Conservation (phyloP, 1,140 invertebrate species). For the Sminthurides bifidus region DNA sequence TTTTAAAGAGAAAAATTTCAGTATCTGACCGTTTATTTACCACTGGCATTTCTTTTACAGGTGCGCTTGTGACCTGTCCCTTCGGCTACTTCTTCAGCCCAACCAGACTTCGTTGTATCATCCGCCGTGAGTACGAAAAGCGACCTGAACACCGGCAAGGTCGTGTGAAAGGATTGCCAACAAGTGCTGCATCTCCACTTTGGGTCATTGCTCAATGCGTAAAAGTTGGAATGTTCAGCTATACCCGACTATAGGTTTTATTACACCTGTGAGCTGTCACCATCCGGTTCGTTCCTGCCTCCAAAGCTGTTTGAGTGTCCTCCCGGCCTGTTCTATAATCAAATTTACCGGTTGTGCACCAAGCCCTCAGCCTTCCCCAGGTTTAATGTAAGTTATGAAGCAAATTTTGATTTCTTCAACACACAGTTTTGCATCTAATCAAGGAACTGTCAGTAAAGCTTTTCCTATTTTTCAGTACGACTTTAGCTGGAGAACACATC, state of each 20-base stretch:
- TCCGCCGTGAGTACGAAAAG: conserved; percentile 5
- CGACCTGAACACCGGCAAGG: background rate
- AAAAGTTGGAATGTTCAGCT: conserved; percentile 7
- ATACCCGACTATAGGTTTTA: conserved; percentile 29
- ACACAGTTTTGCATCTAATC: background rate
- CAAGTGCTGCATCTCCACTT: conserved; percentile 21
- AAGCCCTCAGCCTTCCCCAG: conserved; percentile 19
- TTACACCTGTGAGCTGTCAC: conserved; percentile 11
- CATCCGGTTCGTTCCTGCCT: background rate
- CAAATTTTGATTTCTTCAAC: background rate
- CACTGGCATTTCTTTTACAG: conserved; percentile 10
- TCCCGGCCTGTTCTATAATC: conserved; percentile 22
- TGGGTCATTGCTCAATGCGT: conserved; percentile 17
- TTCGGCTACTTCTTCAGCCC: conserved; percentile 22
- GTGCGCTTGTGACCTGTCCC: conserved; percentile 11
- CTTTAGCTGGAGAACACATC: conserved; percentile 16
- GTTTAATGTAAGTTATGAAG: conserved; percentile 9
- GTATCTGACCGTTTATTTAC: background rate
- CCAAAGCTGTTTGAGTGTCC: conserved; percentile 18
- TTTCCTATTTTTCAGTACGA: conserved; percentile 1
- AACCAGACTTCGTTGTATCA: conserved; percentile 7
- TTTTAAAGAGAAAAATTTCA: background rate
- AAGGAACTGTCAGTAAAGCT: background rate
- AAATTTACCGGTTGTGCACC: conserved; percentile 18
- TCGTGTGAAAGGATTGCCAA: conserved; percentile 4